A percentile compares a stretch with the other conserved stretches of the same genome.
These are phyloP conservation scores for Morphnarchus princeps DNA, from an alignment of 2,113 vertebrate species.

Conservation along the genomic window DNA sequence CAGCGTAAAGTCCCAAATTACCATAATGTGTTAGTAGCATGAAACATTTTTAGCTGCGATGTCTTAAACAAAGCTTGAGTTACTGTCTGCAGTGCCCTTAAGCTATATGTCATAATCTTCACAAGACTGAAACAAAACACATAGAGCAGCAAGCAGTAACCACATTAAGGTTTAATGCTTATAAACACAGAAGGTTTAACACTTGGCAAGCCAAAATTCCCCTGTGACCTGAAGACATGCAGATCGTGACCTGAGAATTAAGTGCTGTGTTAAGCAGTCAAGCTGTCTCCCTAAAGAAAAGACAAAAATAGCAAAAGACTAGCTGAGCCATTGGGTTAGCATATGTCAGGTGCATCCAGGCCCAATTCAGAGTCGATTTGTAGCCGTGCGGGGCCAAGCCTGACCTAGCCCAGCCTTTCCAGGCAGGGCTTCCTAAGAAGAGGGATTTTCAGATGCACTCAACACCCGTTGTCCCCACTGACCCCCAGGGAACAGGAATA, in stretches of 20 bases:
- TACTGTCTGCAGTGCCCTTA: conserved; percentile 1
- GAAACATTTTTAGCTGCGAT: neutral
- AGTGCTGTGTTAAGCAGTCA: conserved; percentile 41
- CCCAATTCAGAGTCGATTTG: neutral
- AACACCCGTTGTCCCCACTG: neutral
- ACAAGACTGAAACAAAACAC: neutral
- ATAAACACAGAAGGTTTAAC: conserved; percentile 54
- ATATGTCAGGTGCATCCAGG: conserved; percentile 42
- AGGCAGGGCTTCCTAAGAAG: neutral
- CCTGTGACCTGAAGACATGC: conserved; percentile 41
- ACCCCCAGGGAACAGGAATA: neutral
- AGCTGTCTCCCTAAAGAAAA: conserved; percentile 61
- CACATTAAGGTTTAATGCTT: conserved; percentile 45
- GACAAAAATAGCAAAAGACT: conserved; percentile 62
- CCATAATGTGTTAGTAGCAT: conserved; percentile 14
- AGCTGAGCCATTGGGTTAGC: conserved; percentile 42
- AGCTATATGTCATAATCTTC: conserved; percentile 17
- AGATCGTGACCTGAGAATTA: conserved; percentile 59
- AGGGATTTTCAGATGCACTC: neutral
- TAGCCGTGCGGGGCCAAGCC: neutral
- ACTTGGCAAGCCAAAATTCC: conserved; percentile 46
- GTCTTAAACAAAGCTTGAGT: conserved; percentile 3
- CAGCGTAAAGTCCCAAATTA: neutral
- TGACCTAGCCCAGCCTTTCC: conserved; percentile 13
- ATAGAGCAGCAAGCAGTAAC: neutral